Evolutionary conservation across 2,888 invertebrate genomes (phyloP), one percentile per base, ranked within the genome.

Genomic region (Pecten maximus): DNA sequence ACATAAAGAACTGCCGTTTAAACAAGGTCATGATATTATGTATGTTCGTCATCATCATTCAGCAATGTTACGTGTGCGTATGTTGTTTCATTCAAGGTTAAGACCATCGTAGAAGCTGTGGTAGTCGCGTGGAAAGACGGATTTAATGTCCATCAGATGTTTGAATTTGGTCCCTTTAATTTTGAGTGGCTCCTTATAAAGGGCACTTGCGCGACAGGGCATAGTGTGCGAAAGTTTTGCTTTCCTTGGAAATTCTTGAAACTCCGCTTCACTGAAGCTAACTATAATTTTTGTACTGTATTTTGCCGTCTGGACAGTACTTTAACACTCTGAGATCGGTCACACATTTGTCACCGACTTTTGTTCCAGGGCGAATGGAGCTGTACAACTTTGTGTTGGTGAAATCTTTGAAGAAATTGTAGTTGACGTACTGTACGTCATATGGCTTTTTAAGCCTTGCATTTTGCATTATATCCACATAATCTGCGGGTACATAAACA

Each of bases 401-500:
- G 54, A 89, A 89, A 28, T 90, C 89, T 48, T 91, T 90, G 87
- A 91, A 90, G 87, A 91, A 91, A 54, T 40, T n/a, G 87, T 90
- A 86, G n/a, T 74, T 6, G 39, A 90, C 40, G 74, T 91, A 90
- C 40, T 88, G 40, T 28, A 90, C 88, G 23, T 40, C 74, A 40
- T 86, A 89, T 50, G 88, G 89, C 19, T 87, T 90, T 6, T 48
- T 35, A n/a, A 50, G 88, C 35, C 91, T 88, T 35, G 40, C 39
- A 35, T 44, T 35, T 54, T 88, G 35, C 10, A 91, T 74, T 28
- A 89, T 74, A 28, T 91, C 88, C n/a, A 89, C 88, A 40, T 91
- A 93, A 89, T 92, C 88, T 35, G 74, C 50, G 35, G 92, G 93
- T 39, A 88, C 87, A 89, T 91, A 92, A 54, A 92, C 92, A 8